phyloP scores from a whole-genome alignment of 2,888 invertebrate species.

The Diloba caeruleocephala region DNA sequence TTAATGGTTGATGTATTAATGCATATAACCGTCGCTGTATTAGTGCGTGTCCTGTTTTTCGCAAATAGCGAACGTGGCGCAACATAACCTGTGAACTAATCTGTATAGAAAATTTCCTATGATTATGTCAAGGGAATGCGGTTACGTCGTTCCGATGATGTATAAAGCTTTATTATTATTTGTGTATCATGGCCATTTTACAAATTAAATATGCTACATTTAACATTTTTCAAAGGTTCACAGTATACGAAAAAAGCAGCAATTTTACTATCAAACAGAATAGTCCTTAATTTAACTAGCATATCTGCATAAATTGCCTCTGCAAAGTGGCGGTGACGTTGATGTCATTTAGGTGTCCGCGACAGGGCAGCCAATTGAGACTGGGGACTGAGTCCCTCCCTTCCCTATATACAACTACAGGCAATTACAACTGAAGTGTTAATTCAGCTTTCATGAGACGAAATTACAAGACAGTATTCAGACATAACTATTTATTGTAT shows the following conservation, averaged over 20 bases:
- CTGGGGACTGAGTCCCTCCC: constrained; percentile 9
- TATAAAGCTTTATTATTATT: constrained; percentile 62
- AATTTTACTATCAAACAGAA: constrained; percentile 17
- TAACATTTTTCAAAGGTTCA: too few relatives aligned
- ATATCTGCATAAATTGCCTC: constrained; percentile 35
- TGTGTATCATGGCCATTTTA: too few relatives aligned
- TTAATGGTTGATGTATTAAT: constrained; percentile 4
- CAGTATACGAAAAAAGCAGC: not conserved
- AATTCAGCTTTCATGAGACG: constrained; percentile 18
- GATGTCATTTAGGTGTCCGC: constrained; percentile 43
- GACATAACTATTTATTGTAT: not conserved
- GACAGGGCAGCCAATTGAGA: constrained; percentile 31
- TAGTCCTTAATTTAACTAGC: constrained; percentile 24
- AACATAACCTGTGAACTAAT: constrained; percentile 66
- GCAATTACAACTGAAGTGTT: constrained; percentile 27
- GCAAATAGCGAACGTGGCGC: constrained; percentile 21
- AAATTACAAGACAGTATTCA: constrained; percentile 10
- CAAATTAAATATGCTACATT: too few relatives aligned
- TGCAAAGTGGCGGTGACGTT: constrained; percentile 34
- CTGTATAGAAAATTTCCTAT: constrained; percentile 60
- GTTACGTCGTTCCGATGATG: constrained; percentile 33
- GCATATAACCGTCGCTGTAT: constrained; percentile 15
- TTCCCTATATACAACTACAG: constrained; percentile 14
- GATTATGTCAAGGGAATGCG: constrained; percentile 54
- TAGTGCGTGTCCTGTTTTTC: constrained; percentile 21